Evolutionary conservation across 1,140 invertebrate species (phyloP).

Genomic region (Macrosteles quadrilineatus): DNA sequence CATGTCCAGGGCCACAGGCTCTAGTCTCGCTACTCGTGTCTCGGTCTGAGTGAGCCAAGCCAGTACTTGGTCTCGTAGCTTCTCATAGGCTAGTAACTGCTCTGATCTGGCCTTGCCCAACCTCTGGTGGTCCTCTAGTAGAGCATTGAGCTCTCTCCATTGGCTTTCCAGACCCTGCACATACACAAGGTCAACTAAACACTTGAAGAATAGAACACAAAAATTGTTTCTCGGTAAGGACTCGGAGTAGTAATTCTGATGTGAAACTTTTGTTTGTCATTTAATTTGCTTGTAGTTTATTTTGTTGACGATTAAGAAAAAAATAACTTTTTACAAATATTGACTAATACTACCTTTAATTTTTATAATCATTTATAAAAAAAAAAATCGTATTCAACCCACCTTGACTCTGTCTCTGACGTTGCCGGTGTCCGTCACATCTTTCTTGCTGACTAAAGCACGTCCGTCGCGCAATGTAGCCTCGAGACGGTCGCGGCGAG

Average conservation of each 20-base stretch:
- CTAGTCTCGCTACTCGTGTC: slow-evolving; percentile 65
- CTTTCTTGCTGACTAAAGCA: slow-evolving; percentile 81
- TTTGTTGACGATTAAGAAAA: no score
- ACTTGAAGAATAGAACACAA: no score
- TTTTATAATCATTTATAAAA: no score
- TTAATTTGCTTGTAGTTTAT: no score
- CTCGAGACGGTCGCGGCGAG: slow-evolving; percentile 66
- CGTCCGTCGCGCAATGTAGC: slow-evolving; percentile 79
- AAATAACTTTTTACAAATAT: no score
- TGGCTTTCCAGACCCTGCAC: slow-evolving; percentile 73
- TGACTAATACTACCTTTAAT: no score
- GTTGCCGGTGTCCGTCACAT: slow-evolving; percentile 82
- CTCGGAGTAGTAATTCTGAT: no score
- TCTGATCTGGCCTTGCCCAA: slow-evolving; percentile 80
- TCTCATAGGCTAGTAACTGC: slow-evolving; percentile 82
- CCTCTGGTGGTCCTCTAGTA: slow-evolving; percentile 81
- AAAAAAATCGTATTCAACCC: no score
- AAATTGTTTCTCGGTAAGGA: no score
- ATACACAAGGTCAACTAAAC: no score
- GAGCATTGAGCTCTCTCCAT: slow-evolving; percentile 80
- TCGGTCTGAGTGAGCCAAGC: slow-evolving; percentile 86
- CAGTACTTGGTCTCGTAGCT: slow-evolving; percentile 77
- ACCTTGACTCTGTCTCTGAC: slow-evolving; percentile 86
- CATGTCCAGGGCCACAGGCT: slow-evolving; percentile 83
- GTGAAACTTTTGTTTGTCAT: no score